Evolutionary conservation across 2,113 vertebrate genomes (phyloP).

Genomic region (Calidris pugnax): DNA sequence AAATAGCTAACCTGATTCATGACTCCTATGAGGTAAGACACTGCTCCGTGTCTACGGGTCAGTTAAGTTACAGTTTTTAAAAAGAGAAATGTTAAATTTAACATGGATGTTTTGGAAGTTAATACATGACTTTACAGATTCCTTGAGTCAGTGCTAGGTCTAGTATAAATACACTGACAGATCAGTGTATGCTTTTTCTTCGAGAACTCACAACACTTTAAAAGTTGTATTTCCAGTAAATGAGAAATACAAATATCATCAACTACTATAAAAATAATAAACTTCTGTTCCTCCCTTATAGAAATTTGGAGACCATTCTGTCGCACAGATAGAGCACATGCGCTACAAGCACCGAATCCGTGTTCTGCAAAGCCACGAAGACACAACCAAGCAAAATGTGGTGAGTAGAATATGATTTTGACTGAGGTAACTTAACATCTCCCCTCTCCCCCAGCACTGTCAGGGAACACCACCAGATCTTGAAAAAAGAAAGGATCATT

Average conservation of each 20-base stretch:
- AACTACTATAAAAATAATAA: background rate
- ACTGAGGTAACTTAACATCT: background rate
- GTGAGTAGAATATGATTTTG: slow-evolving; percentile 71
- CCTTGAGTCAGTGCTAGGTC: background rate
- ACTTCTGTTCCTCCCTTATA: slow-evolving; percentile 28
- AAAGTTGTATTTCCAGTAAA: background rate
- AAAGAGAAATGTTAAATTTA: background rate
- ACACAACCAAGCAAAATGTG: slow-evolving; percentile 92
- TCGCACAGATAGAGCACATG: slow-evolving; percentile 88
- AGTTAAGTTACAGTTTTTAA: background rate
- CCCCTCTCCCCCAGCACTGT: background rate
- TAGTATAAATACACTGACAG: background rate
- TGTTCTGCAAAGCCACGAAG: slow-evolving; percentile 92
- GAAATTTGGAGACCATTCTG: slow-evolving; percentile 91
- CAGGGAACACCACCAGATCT: background rate
- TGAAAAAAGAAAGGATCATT: background rate
- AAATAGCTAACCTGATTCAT: slow-evolving; percentile 87
- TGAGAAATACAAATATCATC: background rate
- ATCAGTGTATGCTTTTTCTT: background rate
- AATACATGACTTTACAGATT: background rate
- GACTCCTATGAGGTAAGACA: slow-evolving; percentile 87
- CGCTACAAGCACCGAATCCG: slow-evolving; percentile 89
- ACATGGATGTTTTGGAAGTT: background rate
- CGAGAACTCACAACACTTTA: background rate
- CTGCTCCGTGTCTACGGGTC: background rate